phyloP scores from a whole-genome alignment of 2,888 invertebrate species.

The Mamestra brassicae region DNA sequence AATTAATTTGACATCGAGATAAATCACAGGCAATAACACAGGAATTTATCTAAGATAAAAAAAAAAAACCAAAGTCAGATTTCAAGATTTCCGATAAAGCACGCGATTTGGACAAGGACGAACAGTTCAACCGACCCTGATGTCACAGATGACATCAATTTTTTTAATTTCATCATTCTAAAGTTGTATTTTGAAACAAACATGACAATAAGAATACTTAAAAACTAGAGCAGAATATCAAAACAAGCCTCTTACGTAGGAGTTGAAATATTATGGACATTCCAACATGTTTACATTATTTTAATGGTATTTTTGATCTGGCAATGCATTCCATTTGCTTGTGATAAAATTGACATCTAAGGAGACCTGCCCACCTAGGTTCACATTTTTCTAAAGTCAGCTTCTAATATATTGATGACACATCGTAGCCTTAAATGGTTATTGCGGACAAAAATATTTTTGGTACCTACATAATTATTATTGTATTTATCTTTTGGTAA shows the following conservation, averaged over 20 bases:
- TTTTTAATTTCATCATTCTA: slow-evolving; percentile 48
- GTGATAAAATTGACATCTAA: slow-evolving; percentile 48
- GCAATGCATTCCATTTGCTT: slow-evolving; percentile 57
- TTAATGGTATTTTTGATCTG: slow-evolving; percentile 53
- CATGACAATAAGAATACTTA: slow-evolving; percentile 65
- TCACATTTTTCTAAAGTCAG: slow-evolving; percentile 56
- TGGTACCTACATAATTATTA: background rate
- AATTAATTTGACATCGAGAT: slow-evolving; percentile 67
- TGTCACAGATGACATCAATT: slow-evolving; percentile 58
- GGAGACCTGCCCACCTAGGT: slow-evolving; percentile 53
- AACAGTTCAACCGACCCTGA: slow-evolving; percentile 57
- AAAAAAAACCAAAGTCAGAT: slow-evolving; percentile 36
- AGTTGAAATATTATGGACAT: slow-evolving; percentile 70
- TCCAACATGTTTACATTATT: slow-evolving; percentile 69
- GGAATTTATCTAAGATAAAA: slow-evolving; percentile 25
- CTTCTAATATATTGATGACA: slow-evolving; percentile 55
- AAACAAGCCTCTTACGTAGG: slow-evolving; percentile 76
- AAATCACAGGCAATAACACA: slow-evolving; percentile 50
- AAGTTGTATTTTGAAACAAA: slow-evolving; percentile 43
- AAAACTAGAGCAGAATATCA: slow-evolving; percentile 78
- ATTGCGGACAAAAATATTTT: slow-evolving; percentile 14
- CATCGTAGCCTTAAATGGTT: slow-evolving; percentile 35
- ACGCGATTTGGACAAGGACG: slow-evolving; percentile 42
- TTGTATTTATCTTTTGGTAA: no score
- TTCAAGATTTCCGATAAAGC: slow-evolving; percentile 29